Evolutionary conservation across 2,797 vertebrate genomes (phyloP).

Genomic region (Propithecus deckenii): DNA sequence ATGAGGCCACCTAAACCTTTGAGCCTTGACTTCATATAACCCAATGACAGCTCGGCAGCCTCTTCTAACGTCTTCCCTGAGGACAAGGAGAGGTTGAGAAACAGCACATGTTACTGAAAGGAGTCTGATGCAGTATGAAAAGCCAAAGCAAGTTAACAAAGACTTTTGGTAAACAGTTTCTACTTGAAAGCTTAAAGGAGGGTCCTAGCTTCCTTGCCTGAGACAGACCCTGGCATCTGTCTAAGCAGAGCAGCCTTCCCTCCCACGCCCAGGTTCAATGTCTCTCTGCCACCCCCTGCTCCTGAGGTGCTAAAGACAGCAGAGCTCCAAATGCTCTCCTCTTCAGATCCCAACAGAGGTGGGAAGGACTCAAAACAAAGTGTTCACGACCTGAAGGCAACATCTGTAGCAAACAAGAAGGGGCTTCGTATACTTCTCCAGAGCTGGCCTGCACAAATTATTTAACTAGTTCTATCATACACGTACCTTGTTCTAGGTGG

Average conservation of each 20-base stretch:
- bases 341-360: background rate
- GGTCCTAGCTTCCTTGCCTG: background rate
- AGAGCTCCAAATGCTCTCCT: background rate
- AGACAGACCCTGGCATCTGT: background rate
- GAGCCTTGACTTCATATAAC: conserved; percentile 91
- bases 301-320: background rate
- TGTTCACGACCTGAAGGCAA: background rate
- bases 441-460: accelerated
- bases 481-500: conserved; percentile 94
- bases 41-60: conserved; percentile 89
- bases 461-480: accelerated
- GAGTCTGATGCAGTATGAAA: background rate
- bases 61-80: conserved; percentile 90
- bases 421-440: background rate
- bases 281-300: background rate
- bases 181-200: background rate
- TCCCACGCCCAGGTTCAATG: background rate
- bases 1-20: conserved; percentile 91
- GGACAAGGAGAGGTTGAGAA: conserved; percentile 1
- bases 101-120: background rate
- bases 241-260: background rate
- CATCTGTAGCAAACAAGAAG: background rate
- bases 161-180: background rate
- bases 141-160: background rate
- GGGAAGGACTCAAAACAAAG: background rate